Percentiles rank a stretch among this genome's conserved stretches.
Conservation (phyloP, 2,888 invertebrate species). For the Ypsolopha sequella region DNA sequence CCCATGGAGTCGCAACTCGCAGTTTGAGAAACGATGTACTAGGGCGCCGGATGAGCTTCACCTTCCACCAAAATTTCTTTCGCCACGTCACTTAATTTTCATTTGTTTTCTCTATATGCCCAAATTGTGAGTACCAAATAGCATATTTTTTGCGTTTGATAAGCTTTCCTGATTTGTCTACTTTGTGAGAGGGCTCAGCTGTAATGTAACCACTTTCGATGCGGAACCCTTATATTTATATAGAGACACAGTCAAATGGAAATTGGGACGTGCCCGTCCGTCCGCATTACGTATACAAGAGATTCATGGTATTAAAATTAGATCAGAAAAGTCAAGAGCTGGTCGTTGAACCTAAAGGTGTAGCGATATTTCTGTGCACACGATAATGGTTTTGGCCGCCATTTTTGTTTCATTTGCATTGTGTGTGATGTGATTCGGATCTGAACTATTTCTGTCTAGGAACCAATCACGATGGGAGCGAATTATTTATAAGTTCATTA, state of each 20-base stretch:
- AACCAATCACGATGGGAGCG: no score
- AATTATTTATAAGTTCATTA: no score
- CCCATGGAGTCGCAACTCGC: no score
- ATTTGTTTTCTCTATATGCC: background rate
- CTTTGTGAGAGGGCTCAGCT: background rate
- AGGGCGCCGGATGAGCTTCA: no score
- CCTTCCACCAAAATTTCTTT: no score
- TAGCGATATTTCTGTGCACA: background rate
- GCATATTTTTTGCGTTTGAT: background rate
- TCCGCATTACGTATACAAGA: constrained; percentile 5
- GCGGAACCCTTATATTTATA: no score
- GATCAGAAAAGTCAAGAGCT: constrained; percentile 7
- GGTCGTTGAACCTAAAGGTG: constrained; percentile 6
- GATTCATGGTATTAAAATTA: constrained; percentile 9
- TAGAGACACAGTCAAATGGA: background rate
- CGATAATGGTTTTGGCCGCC: background rate
- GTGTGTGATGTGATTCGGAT: background rate
- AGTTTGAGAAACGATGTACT: no score
- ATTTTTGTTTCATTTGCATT: background rate
- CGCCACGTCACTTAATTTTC: no score
- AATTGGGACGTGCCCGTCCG: constrained; percentile 1
- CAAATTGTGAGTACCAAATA: background rate
- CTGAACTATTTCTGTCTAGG: no score
- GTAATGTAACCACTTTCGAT: background rate
- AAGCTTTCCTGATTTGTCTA: background rate